A percentile compares a stretch with the other conserved stretches of the same genome.
Conservation (phyloP, 92 coral and sea anemone species). For the Epizoanthus stellaris region DNA sequence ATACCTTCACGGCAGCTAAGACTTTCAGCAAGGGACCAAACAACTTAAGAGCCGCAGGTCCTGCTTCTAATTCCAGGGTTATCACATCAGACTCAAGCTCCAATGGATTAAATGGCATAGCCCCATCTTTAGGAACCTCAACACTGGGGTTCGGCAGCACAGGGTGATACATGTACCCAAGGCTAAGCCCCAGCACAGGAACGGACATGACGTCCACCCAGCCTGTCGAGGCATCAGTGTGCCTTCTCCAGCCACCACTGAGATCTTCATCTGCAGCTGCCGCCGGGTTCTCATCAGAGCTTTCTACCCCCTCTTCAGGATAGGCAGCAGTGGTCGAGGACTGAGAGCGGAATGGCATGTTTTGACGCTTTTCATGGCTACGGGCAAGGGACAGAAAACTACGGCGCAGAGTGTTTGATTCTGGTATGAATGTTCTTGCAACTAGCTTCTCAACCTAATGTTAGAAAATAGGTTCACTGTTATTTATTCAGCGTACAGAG, state of each 20-base stretch:
- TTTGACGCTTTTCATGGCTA: constrained; percentile 60
- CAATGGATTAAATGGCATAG: constrained; percentile 74
- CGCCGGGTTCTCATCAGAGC: constrained; percentile 86
- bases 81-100: constrained; percentile 96
- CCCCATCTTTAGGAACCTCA: constrained; percentile 71
- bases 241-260: constrained; percentile 96
- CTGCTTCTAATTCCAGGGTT: constrained; percentile 94
- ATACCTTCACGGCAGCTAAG: constrained; percentile 86
- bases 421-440: constrained; percentile 92
- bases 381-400: constrained; percentile 92
- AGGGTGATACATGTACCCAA: constrained; percentile 95
- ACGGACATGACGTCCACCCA: constrained; percentile 98
- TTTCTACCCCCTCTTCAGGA: constrained; percentile 88
- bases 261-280: constrained; percentile 66
- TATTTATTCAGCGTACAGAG: background rate
- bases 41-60: constrained; percentile 92
- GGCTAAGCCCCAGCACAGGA: constrained; percentile 83
- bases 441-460: constrained; percentile 90
- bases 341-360: constrained; percentile 55
- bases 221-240: constrained; percentile 71
- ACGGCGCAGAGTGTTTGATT: constrained; percentile 92
- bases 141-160: constrained; percentile 75
- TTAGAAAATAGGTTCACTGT: background rate
- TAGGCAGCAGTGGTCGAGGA: constrained; percentile 82
- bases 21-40: constrained; percentile 85